Percentiles rank a stretch among this genome's conserved stretches.
These are phyloP conservation scores for Hydrotaea cyrtoneurina DNA, from an alignment of 2,888 invertebrate species.

Conservation along the genomic window DNA sequence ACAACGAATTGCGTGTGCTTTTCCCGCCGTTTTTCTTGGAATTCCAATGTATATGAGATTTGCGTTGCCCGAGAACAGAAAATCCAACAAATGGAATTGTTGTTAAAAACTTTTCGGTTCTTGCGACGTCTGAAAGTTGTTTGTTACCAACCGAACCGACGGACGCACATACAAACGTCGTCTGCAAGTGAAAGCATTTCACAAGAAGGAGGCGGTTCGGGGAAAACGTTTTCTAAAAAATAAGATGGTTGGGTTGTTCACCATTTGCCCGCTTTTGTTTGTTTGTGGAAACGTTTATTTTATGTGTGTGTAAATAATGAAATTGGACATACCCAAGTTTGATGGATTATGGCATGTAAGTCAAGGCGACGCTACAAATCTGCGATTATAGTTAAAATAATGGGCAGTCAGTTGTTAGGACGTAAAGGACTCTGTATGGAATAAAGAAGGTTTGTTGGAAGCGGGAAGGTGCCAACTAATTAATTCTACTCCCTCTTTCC, in stretches of 20 bases:
- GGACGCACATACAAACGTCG: not conserved
- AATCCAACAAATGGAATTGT: not conserved
- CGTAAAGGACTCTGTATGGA: no score
- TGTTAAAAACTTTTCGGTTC: slow-evolving; percentile 3
- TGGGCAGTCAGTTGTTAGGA: not conserved
- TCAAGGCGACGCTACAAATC: not conserved
- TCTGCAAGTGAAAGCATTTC: slow-evolving; percentile 27
- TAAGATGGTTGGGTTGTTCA: not conserved
- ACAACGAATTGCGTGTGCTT: slow-evolving; percentile 38
- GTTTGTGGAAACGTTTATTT: not conserved
- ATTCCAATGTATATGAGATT: not conserved
- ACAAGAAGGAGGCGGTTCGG: not conserved
- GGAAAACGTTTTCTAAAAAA: slow-evolving; percentile 15
- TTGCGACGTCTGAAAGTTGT: not conserved
- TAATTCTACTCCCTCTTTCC: no score
- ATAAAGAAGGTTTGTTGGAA: no score
- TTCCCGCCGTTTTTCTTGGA: slow-evolving; percentile 46
- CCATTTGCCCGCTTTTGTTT: not conserved
- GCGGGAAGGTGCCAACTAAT: no score
- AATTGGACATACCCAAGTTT: not conserved
- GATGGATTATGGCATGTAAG: slow-evolving; percentile 3
- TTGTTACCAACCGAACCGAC: not conserved
- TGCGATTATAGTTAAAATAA: not conserved
- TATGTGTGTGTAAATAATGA: not conserved
- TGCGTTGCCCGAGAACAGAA: not conserved